A percentile compares a stretch with the other conserved stretches of the same genome.
Evolutionary conservation across 2,797 vertebrate genomes (phyloP).

Genomic region (Chelmon rostratus): DNA sequence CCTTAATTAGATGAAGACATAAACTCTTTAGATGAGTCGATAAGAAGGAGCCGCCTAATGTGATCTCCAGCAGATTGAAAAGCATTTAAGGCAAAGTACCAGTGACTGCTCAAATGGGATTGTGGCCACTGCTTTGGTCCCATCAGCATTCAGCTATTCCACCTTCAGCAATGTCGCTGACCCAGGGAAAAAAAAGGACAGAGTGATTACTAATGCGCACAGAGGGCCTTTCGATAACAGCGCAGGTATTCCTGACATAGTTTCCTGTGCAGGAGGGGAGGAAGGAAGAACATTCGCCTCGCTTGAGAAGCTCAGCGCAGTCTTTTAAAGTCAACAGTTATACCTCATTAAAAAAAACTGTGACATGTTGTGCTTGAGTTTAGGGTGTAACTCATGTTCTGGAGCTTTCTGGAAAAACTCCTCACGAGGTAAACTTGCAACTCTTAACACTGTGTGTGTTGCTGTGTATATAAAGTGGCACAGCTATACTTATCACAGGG

Average conservation of each 20-base stretch:
- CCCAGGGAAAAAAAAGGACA: slow-evolving; percentile 43
- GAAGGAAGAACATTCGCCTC: neutral
- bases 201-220: slow-evolving; percentile 61
- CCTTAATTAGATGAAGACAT: slow-evolving; percentile 82
- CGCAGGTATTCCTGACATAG: slow-evolving; percentile 16
- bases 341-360: slow-evolving; percentile 32
- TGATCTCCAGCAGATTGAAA: slow-evolving; percentile 83
- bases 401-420: slow-evolving; percentile 2
- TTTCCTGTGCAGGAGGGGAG: slow-evolving; percentile 3
- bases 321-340: slow-evolving; percentile 13
- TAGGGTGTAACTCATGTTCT: slow-evolving; percentile 3
- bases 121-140: slow-evolving; percentile 65
- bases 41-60: slow-evolving; percentile 81
- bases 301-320: slow-evolving; percentile 9
- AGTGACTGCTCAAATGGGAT: slow-evolving; percentile 78
- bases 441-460: slow-evolving; percentile 6
- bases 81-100: slow-evolving; percentile 82
- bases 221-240: slow-evolving; percentile 36
- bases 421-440: slow-evolving; percentile 9
- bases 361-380: slow-evolving; percentile 12
- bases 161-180: slow-evolving; percentile 63
- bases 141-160: slow-evolving; percentile 76
- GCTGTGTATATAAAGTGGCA: neutral
- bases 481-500: slow-evolving; percentile 9
- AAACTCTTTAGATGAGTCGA: slow-evolving; percentile 83